Evolutionary conservation across 2,888 invertebrate genomes (phyloP).

Genomic region (Aplocera efformata): DNA sequence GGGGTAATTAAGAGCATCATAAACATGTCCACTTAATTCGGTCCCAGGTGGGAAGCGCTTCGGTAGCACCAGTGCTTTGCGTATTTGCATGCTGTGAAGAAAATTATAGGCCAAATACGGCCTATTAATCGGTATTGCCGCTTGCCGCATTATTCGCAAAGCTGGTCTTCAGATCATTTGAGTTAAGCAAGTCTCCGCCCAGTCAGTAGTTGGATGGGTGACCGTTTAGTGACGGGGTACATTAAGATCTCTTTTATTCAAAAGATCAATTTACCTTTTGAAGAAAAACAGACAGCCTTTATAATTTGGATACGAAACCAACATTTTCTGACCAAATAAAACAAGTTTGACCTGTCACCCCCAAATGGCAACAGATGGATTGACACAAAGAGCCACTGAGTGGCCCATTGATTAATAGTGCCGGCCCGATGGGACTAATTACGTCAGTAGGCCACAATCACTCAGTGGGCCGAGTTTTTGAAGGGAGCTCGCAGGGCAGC

Average conservation of each 20-base stretch:
- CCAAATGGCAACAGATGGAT: conserved; percentile 32
- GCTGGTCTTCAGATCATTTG: too few relatives aligned
- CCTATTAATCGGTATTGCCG: too few relatives aligned
- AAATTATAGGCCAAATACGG: too few relatives aligned
- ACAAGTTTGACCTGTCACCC: conserved; percentile 26
- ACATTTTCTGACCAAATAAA: conserved; percentile 5
- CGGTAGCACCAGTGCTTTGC: neutral
- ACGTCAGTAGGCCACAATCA: conserved; percentile 29
- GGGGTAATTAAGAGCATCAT: conserved; percentile 23
- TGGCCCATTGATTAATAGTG: conserved; percentile 29
- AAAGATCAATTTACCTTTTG: too few relatives aligned
- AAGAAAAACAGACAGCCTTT: too few relatives aligned
- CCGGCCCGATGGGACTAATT: conserved; percentile 28
- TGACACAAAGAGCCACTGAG: conserved; percentile 32
- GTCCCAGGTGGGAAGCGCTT: conserved; percentile 26
- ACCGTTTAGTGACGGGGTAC: too few relatives aligned
- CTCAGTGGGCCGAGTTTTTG: conserved; percentile 17
- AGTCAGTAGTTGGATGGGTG: too few relatives aligned
- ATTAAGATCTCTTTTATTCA: neutral
- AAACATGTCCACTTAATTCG: conserved; percentile 29
- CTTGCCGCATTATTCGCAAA: too few relatives aligned
- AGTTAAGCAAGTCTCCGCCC: too few relatives aligned
- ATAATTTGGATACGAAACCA: neutral
- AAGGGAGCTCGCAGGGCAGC: conserved; percentile 8
- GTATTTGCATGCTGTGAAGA: neutral